Percentiles rank a stretch among this genome's conserved stretches.
phyloP scores from a whole-genome alignment of 2,888 invertebrate species.

The Harpalus rufipes region DNA sequence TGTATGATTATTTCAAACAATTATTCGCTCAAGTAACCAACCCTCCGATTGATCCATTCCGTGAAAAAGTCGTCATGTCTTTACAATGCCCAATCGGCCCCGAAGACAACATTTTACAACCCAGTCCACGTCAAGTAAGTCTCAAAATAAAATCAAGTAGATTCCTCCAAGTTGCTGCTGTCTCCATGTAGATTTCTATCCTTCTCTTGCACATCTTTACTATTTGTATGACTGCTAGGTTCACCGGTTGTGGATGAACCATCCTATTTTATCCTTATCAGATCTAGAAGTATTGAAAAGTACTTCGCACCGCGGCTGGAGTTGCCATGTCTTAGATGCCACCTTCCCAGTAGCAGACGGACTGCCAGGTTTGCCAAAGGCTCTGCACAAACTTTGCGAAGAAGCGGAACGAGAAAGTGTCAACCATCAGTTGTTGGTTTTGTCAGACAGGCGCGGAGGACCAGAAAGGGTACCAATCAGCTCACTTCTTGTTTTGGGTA shows the following conservation, averaged over 20 bases:
- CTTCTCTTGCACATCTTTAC: constrained; percentile 46
- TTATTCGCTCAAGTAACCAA: constrained; percentile 99
- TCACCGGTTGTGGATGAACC: constrained; percentile 93
- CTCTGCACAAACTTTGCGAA: constrained; percentile 88
- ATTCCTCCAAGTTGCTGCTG: neutral
- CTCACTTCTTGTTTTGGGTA: constrained; percentile 88
- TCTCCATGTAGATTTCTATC: constrained; percentile 73
- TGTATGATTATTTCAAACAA: constrained; percentile 99
- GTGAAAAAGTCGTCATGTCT: constrained; percentile 99
- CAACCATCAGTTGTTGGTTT: constrained; percentile 88
- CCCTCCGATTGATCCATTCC: constrained; percentile 99
- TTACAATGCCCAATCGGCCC: constrained; percentile 98
- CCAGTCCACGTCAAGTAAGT: constrained; percentile 86
- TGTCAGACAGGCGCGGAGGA: constrained; percentile 88
- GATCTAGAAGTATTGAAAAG: constrained; percentile 93
- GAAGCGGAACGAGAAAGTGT: constrained; percentile 87
- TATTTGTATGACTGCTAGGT: constrained; percentile 73
- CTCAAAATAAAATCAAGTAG: neutral
- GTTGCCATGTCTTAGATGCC: constrained; percentile 86
- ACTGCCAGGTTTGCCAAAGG: constrained; percentile 85
- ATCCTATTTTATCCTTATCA: constrained; percentile 95
- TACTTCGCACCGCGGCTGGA: constrained; percentile 93
- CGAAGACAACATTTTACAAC: constrained; percentile 95
- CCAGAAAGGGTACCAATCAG: constrained; percentile 86
- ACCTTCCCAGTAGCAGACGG: constrained; percentile 88